Evolutionary conservation across 2,113 vertebrate species (phyloP).

Genomic region (Corythornis madagascariensis): DNA sequence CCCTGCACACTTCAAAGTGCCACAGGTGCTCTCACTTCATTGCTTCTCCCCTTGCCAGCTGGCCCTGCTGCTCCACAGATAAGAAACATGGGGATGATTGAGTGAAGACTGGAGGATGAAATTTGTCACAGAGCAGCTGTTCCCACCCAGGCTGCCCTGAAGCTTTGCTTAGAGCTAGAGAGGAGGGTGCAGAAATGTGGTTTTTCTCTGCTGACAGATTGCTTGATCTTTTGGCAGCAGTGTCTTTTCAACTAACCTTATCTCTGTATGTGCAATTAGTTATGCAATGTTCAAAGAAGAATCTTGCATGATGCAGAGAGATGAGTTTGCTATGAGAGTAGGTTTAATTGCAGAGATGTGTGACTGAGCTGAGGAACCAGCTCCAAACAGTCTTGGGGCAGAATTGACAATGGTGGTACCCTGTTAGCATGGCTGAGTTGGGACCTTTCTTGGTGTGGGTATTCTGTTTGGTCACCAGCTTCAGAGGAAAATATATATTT

Average conservation of each 20-base stretch:
- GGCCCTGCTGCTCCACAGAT: neutral
- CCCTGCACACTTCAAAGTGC: neutral
- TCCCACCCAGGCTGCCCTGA: neutral
- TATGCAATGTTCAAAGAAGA: neutral
- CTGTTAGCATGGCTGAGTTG: neutral
- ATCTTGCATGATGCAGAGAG: neutral
- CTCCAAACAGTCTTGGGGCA: neutral
- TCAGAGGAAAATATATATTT: neutral
- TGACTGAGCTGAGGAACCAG: neutral
- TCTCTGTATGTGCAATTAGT: neutral
- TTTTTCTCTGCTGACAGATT: neutral
- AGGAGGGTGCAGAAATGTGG: neutral
- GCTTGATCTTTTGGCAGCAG: neutral
- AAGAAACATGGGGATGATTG: accelerated
- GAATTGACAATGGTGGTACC: neutral
- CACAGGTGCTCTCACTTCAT: neutral
- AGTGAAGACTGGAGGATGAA: neutral
- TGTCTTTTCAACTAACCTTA: neutral
- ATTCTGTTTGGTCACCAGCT: neutral
- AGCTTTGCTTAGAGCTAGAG: neutral
- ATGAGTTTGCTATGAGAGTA: neutral
- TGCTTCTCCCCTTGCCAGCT: neutral
- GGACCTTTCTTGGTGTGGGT: neutral
- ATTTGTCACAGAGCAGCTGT: neutral
- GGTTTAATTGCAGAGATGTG: neutral